phyloP scores from a whole-genome alignment of 2,113 vertebrate genomes.

The Azemiops feae region DNA sequence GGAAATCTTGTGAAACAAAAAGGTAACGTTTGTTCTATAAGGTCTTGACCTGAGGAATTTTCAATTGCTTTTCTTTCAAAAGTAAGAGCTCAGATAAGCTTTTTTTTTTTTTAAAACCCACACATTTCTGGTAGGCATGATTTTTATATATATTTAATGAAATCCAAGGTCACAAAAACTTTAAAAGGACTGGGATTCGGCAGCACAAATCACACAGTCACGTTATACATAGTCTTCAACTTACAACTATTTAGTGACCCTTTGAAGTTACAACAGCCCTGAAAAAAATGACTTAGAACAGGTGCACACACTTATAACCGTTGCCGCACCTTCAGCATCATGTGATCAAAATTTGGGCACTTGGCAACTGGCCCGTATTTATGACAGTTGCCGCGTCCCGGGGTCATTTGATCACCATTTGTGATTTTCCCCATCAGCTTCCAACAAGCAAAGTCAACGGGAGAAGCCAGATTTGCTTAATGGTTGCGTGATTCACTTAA shows the following conservation, averaged over 20 bases:
- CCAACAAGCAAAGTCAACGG: background rate
- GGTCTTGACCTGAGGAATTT: background rate
- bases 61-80: background rate
- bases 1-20: background rate
- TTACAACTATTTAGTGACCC: background rate
- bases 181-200: background rate
- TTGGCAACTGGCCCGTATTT: background rate
- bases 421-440: background rate
- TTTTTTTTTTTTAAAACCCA: background rate
- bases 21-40: background rate
- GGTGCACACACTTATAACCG: background rate
- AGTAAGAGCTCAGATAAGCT: background rate
- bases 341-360: background rate
- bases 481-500: background rate
- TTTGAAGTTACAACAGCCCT: background rate
- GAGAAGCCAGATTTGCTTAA: background rate
- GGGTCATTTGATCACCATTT: background rate
- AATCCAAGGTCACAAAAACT: background rate
- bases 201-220: background rate
- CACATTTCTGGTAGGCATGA: background rate
- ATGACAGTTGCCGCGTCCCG: background rate
- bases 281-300: background rate
- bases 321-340: background rate
- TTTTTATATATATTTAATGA: background rate
- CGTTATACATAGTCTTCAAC: background rate